Evolutionary conservation across 2,888 invertebrate genomes (phyloP).

Genomic region (Polia nebulosa): DNA sequence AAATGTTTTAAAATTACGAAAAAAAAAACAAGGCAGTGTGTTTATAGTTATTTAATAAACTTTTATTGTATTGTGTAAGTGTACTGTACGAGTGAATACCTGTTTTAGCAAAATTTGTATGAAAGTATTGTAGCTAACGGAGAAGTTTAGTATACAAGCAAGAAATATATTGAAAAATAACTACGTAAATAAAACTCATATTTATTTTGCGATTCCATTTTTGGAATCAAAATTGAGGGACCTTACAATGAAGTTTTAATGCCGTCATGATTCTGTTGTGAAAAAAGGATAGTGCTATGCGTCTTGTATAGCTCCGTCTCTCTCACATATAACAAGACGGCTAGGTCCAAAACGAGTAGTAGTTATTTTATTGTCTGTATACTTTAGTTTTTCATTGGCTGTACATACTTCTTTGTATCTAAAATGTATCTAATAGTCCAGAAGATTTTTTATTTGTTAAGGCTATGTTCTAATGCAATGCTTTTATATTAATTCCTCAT

Average conservation of each 20-base stretch:
- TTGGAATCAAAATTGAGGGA: not conserved
- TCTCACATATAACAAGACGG: not conserved
- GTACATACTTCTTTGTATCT: not conserved
- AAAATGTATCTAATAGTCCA: not conserved
- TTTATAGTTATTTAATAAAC: constrained; percentile 2
- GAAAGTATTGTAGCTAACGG: not conserved
- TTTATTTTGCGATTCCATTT: not conserved
- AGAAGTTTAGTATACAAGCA: not conserved
- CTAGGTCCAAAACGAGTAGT: not conserved
- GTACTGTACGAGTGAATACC: constrained; percentile 9
- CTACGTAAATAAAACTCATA: not conserved
- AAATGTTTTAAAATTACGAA: not conserved
- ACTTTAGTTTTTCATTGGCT: constrained; percentile 10
- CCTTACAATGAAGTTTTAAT: too few relatives aligned
- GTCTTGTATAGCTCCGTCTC: too few relatives aligned
- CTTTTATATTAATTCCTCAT: not conserved
- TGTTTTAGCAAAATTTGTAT: constrained; percentile 1
- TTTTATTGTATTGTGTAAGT: constrained; percentile 21
- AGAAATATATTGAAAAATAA: not conserved
- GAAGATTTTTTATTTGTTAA: not conserved
- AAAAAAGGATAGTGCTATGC: too few relatives aligned
- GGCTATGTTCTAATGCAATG: not conserved
- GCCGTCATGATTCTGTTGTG: not conserved
- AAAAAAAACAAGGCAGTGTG: not conserved
- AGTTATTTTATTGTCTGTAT: not conserved